Evolutionary conservation across 1,140 invertebrate species (phyloP).

Genomic region (Coptotermes formosanus): DNA sequence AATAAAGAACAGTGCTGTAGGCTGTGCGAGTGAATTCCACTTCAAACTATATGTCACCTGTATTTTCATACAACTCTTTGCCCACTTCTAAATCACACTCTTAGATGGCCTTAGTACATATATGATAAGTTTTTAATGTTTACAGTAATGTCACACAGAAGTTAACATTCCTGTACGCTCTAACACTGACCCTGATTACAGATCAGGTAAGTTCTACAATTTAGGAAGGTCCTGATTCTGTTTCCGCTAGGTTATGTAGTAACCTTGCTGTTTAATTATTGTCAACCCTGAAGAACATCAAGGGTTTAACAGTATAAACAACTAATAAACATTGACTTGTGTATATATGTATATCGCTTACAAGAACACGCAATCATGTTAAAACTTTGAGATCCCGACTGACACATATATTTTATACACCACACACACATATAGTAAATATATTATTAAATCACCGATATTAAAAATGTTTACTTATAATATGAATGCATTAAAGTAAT

Average conservation of each 20-base stretch:
- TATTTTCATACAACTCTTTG: not conserved
- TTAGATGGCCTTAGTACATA: too few species aligned
- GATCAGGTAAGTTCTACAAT: constrained; percentile 3
- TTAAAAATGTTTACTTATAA: constrained; percentile 10
- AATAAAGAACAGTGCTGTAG: too few species aligned
- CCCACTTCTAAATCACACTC: not conserved
- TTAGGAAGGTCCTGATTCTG: constrained; percentile 18
- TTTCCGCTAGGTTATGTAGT: not conserved
- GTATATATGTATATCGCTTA: not conserved
- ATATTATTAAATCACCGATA: constrained; percentile 11
- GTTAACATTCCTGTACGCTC: not conserved
- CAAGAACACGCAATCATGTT: not conserved
- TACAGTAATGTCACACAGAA: too few species aligned
- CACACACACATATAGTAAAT: not conserved
- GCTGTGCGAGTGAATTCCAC: too few species aligned
- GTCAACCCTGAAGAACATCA: not conserved
- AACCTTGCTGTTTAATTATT: not conserved
- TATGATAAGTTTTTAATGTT: too few species aligned
- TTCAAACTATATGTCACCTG: too few species aligned
- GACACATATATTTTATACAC: not conserved
- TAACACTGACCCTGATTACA: not conserved
- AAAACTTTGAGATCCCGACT: not conserved
- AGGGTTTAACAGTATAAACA: not conserved
- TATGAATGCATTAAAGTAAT: constrained; percentile 3
- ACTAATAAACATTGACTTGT: constrained; percentile 2